Percentiles rank a stretch among this genome's conserved stretches.
phyloP scores from a whole-genome alignment of 2,113 vertebrate genomes.

The Lasiurus cinereus region DNA sequence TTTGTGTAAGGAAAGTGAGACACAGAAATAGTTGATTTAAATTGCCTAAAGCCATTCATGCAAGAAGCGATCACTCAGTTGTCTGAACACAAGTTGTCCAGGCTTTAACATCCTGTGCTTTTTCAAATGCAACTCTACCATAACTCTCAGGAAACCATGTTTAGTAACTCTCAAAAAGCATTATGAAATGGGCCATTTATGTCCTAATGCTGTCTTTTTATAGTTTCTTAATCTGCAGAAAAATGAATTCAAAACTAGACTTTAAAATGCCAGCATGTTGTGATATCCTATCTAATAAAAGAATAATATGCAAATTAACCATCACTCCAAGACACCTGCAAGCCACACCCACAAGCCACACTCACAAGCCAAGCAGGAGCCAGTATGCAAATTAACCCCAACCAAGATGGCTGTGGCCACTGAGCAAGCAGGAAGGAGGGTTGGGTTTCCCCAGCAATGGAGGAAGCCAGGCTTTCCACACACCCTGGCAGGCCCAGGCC shows the following conservation, averaged over 20 bases:
- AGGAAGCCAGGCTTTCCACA: no score
- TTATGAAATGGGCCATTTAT: not conserved
- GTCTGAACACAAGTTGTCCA: not conserved
- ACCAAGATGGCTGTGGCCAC: no score
- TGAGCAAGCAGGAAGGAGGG: no score
- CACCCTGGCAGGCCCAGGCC: no score
- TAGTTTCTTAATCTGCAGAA: not conserved
- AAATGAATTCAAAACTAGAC: not conserved
- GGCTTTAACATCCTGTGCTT: not conserved
- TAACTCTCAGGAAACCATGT: not conserved
- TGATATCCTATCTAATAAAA: no score
- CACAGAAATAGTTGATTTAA: not conserved
- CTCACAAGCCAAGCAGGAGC: no score
- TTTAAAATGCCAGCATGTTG: not conserved
- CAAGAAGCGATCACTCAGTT: not conserved
- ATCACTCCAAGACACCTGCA: no score
- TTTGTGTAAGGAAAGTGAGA: not conserved
- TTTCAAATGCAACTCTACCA: not conserved
- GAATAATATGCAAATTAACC: no score
- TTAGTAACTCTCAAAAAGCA: not conserved
- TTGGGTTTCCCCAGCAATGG: no score
- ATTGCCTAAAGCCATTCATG: not conserved
- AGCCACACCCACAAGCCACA: no score
- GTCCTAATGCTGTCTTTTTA: not conserved
- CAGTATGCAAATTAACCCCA: no score